Evolutionary conservation across 2,113 vertebrate species (phyloP).

Genomic region (Albula glossodonta): DNA sequence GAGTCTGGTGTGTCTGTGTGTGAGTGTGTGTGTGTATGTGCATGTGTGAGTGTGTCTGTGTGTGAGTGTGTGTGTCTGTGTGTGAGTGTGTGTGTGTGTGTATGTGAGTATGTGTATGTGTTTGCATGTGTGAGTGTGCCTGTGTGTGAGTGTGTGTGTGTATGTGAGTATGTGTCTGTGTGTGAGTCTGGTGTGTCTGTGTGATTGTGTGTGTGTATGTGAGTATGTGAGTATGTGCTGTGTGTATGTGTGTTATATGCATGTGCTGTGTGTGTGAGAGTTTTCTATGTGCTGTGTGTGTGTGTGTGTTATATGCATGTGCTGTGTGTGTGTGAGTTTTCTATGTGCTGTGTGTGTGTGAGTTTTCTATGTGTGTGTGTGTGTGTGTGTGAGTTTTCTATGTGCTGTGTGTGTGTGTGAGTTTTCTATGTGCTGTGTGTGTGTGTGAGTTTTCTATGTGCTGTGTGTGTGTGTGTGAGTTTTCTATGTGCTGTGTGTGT

Average conservation of each 20-base stretch:
- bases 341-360: background rate
- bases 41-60: background rate
- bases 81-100: background rate
- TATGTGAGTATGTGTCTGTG: too few species aligned
- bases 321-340: background rate
- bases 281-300: too few species aligned
- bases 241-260: too few species aligned
- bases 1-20: background rate
- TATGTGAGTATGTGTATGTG: conserved; percentile 3
- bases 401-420: background rate
- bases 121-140: conserved; percentile 24
- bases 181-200: too few species aligned
- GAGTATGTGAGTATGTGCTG: too few species aligned
- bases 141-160: too few species aligned
- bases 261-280: too few species aligned
- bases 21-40: background rate
- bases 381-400: background rate
- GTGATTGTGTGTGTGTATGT: too few species aligned
- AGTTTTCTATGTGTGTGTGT: background rate
- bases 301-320: background rate
- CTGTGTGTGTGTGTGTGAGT: too few species aligned
- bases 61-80: background rate
- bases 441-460: background rate
- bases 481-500: background rate
- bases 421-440: background rate